These are phyloP conservation scores for Schizothorax lantsangensis DNA, from an alignment of 2,797 vertebrate genomes.

Conservation along the genomic window DNA sequence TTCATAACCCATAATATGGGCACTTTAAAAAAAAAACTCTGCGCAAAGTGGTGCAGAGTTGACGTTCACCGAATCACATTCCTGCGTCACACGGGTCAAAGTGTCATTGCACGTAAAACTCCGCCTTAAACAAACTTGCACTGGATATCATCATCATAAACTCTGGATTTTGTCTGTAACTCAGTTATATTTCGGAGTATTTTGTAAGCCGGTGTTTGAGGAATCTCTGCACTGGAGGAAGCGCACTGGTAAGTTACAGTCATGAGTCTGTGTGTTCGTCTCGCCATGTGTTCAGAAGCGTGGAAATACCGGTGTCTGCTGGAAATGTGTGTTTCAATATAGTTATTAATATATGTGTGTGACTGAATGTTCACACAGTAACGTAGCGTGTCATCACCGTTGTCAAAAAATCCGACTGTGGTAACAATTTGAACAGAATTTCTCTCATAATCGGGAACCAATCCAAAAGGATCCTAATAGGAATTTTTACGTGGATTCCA, in stretches of 20 bases:
- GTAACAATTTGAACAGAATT: neutral
- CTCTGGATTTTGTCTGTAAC: neutral
- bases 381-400: neutral
- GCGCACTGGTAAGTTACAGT: slow-evolving; percentile 9
- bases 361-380: neutral
- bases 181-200: neutral
- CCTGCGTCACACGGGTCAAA: slow-evolving; percentile 28
- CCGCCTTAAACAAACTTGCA: slow-evolving; percentile 34
- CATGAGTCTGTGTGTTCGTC: neutral
- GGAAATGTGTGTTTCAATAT: neutral
- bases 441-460: neutral
- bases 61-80: neutral
- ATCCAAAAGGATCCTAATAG: neutral
- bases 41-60: slow-evolving; percentile 1
- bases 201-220: neutral
- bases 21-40: neutral
- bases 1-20: no score
- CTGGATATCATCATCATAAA: neutral
- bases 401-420: no score
- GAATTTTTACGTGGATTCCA: neutral
- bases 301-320: neutral
- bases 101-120: slow-evolving; percentile 2
- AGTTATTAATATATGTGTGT: neutral
- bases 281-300: slow-evolving; percentile 25
- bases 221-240: neutral